phyloP scores from a whole-genome alignment of 2,113 vertebrate species.

The Stomatorhinus ivindoensis region DNA sequence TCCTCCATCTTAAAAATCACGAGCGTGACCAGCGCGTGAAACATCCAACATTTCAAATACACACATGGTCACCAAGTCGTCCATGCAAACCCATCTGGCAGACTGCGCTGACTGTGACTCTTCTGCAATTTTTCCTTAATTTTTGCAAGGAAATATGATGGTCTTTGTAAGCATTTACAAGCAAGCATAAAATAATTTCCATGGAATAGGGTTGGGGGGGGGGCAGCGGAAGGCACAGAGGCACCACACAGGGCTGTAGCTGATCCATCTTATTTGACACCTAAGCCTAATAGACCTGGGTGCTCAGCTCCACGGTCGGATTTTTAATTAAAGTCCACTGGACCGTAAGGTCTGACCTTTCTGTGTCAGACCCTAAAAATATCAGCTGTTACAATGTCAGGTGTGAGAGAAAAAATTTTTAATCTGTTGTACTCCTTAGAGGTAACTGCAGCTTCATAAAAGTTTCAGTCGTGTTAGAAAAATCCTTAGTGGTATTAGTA shows the following conservation, averaged over 20 bases:
- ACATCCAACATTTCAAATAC: background rate
- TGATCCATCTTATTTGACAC: background rate
- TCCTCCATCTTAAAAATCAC: background rate
- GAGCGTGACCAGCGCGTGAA: background rate
- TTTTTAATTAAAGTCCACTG: constrained; percentile 16
- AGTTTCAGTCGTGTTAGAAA: background rate
- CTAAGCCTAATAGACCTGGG: background rate
- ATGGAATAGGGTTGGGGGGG: background rate
- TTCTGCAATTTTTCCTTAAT: background rate
- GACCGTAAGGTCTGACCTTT: constrained; percentile 13
- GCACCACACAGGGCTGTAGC: background rate
- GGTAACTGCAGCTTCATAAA: background rate
- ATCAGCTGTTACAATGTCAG: background rate
- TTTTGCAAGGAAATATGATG: background rate
- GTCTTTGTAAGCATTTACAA: background rate
- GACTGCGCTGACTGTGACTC: background rate
- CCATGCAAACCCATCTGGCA: background rate
- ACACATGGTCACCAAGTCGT: background rate
- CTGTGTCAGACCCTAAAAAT: constrained; percentile 1
- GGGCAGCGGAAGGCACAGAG: too few relatives aligned
- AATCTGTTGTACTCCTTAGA: background rate
- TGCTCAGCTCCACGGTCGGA: background rate
- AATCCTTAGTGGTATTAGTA: background rate
- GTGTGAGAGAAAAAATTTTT: background rate
- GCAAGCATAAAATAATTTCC: background rate